phyloP scores from a whole-genome alignment of 2,888 invertebrate species.

The Parthenolecanium corni region DNA sequence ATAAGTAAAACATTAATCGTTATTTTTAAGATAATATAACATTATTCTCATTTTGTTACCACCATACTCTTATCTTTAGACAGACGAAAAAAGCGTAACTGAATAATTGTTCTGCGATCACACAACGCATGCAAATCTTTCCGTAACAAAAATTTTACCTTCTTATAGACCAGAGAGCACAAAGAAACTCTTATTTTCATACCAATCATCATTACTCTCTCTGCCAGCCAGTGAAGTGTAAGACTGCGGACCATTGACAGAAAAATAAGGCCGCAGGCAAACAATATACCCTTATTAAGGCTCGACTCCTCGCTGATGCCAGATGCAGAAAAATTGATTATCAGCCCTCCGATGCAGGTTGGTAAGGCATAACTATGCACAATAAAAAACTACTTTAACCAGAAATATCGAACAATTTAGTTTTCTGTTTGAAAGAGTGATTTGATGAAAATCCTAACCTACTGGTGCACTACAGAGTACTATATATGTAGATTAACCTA shows the following conservation, averaged over 20 bases:
- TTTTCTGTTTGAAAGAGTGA: no score
- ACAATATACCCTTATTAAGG: not conserved
- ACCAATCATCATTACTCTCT: no score
- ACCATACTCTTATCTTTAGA: no score
- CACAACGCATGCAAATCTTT: not conserved
- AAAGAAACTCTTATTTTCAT: slow-evolving; percentile 14
- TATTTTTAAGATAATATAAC: no score
- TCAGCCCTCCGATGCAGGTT: slow-evolving; percentile 6
- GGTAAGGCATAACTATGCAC: slow-evolving; percentile 1
- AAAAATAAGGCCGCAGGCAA: not conserved
- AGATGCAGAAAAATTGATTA: not conserved
- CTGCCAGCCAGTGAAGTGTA: no score
- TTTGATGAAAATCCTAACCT: not conserved
- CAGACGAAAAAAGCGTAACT: no score
- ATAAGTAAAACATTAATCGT: no score
- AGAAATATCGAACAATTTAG: no score
- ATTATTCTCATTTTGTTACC: no score
- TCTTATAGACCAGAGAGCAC: slow-evolving; percentile 15
- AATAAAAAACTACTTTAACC: slow-evolving; percentile 2
- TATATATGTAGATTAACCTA: no score
- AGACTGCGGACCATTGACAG: no score
- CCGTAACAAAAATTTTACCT: slow-evolving; percentile 1
- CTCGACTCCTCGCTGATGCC: not conserved
- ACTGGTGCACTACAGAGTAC: not conserved
- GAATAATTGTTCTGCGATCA: no score